These are phyloP conservation scores for Theonella swinhoei DNA, from an alignment of 37 sponge, comb jelly and placozoan genomes.

Conservation along the genomic window DNA sequence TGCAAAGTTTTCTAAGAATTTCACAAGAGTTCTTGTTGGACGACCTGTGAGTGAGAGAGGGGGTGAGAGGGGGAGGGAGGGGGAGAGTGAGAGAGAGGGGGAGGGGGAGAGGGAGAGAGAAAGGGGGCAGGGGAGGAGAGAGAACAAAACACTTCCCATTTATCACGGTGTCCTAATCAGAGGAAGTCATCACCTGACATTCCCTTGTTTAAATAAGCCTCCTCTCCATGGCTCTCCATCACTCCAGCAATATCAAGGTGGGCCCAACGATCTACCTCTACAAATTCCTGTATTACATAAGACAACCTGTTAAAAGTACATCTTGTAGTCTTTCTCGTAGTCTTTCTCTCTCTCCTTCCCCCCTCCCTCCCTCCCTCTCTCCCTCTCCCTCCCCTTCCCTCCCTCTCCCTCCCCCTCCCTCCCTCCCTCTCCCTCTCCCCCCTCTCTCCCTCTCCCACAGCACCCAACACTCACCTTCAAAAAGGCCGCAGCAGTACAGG, in stretches of 20 bases:
- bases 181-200: no score
- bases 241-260: constrained; percentile 95
- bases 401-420: no score
- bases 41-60: not conserved
- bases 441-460: not conserved
- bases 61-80: constrained; percentile 3
- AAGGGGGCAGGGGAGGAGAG: not conserved
- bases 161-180: no score
- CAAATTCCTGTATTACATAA: constrained; percentile 70
- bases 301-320: no score
- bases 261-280: constrained; percentile 74
- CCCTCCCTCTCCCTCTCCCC: no score
- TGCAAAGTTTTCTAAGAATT: not conserved
- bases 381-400: no score
- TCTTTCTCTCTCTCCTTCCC: no score
- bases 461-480: constrained; percentile 50
- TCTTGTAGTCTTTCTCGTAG: no score
- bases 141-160: no score
- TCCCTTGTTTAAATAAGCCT: constrained; percentile 67
- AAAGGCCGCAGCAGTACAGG: constrained; percentile 93
- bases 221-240: constrained; percentile 70
- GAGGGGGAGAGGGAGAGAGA: not conserved
- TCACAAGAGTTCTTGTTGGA: constrained; percentile 4
- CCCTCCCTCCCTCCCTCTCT: no score
- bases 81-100: not conserved